A percentile compares a stretch with the other conserved stretches of the same genome.
Conservation (phyloP, 2,888 invertebrate genomes). For the Synanthedon formicaeformis region DNA sequence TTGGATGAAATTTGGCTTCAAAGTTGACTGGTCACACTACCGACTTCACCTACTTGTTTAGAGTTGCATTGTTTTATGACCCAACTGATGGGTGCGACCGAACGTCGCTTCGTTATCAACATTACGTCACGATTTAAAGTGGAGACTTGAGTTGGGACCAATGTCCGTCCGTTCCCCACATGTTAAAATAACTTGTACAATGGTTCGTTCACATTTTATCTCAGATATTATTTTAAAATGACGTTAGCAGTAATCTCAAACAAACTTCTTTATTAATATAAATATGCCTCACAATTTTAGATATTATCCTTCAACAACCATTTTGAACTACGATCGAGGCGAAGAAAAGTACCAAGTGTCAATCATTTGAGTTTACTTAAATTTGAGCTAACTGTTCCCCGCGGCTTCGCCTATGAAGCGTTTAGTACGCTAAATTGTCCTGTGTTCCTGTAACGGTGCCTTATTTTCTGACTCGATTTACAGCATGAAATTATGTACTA, state of each 20-base stretch:
- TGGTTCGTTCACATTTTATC: slow-evolving; percentile 13
- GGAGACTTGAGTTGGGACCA: slow-evolving; percentile 17
- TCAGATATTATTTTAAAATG: slow-evolving; percentile 1
- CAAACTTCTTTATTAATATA: no score
- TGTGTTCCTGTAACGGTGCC: no score
- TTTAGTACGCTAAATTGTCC: no score
- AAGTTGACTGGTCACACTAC: slow-evolving; percentile 13
- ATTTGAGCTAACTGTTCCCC: no score
- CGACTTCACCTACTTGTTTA: background rate
- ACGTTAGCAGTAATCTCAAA: no score
- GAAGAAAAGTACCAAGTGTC: no score
- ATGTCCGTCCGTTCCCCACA: slow-evolving; percentile 27
- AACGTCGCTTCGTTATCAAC: slow-evolving; percentile 17
- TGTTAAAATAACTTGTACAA: slow-evolving; percentile 17
- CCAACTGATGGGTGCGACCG: background rate
- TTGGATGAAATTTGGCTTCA: slow-evolving; percentile 18
- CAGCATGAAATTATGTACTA: no score
- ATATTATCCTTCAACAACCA: background rate
- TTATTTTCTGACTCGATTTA: no score
- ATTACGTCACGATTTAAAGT: slow-evolving; percentile 15
- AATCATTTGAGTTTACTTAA: no score
- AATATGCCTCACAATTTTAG: background rate
- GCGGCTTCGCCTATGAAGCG: no score
- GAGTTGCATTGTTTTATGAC: background rate
- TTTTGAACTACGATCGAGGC: no score